phyloP scores from a whole-genome alignment of 2,888 invertebrate species.

The Caradrina clavipalpis region DNA sequence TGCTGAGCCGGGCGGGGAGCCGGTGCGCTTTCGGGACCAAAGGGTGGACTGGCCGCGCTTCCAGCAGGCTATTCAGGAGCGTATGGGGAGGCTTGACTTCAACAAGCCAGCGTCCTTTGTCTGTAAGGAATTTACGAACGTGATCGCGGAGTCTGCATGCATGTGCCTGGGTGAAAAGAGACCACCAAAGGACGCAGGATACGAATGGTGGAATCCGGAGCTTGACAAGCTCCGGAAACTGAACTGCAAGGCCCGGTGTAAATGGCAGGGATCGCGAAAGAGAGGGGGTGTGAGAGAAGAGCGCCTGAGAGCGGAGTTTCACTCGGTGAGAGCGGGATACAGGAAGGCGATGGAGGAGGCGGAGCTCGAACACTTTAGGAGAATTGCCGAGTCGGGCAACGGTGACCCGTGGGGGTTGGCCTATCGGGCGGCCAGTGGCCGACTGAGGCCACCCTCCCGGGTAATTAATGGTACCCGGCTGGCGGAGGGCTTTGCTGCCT shows the following conservation, averaged over 20 bases:
- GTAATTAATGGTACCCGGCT: conserved; percentile 42
- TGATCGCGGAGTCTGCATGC: no score
- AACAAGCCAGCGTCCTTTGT: no score
- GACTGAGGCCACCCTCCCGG: conserved; percentile 54
- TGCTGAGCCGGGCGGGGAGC: no score
- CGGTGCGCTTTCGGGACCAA: no score
- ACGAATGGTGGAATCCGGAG: conserved; percentile 47
- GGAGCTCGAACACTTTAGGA: neutral
- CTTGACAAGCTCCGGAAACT: conserved; percentile 28
- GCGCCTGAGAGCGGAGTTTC: neutral
- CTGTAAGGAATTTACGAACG: no score
- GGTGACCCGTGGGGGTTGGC: conserved; percentile 54
- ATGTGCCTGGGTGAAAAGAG: no score
- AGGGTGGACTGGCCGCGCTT: no score
- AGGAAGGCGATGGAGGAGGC: conserved; percentile 21
- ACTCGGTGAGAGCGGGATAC: neutral
- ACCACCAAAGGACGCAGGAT: conserved; percentile 17
- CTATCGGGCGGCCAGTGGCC: conserved; percentile 54
- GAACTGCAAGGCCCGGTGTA: conserved; percentile 3
- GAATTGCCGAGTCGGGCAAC: conserved; percentile 1
- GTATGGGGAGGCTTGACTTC: no score
- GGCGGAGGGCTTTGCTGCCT: conserved; percentile 42
- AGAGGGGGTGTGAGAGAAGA: neutral
- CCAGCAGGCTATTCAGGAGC: no score
- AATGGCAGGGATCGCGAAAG: conserved; percentile 17